These are phyloP conservation scores for Macrosoma leucophasiata DNA, from an alignment of 2,888 invertebrate genomes.

Conservation along the genomic window DNA sequence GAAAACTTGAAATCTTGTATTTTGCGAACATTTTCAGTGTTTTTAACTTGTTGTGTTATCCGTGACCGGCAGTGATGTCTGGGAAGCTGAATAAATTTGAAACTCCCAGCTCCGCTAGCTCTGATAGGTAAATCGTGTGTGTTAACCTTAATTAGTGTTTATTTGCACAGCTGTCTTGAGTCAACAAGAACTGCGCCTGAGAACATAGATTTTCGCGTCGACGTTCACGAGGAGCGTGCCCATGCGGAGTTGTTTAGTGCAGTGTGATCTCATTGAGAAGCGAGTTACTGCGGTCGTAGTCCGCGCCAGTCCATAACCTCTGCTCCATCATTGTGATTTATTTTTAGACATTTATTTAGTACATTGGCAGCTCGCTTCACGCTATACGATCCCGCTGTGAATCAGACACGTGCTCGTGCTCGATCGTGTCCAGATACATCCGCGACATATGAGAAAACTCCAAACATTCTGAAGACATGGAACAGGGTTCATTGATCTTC, in stretches of 20 bases:
- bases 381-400: conserved; percentile 43
- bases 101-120: conserved; percentile 93
- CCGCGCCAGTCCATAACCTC: conserved; percentile 55
- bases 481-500: conserved; percentile 51
- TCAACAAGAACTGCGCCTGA: conserved; percentile 46
- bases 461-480: conserved; percentile 42
- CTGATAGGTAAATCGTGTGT: conserved; percentile 84
- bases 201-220: conserved; percentile 45
- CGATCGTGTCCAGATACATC: conserved; percentile 34
- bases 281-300: conserved; percentile 29
- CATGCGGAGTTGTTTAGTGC: conserved; percentile 39
- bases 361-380: conserved; percentile 56
- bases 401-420: conserved; percentile 52
- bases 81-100: conserved; percentile 80
- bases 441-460: conserved; percentile 34
- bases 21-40: conserved; percentile 30
- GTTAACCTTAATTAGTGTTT: conserved; percentile 56
- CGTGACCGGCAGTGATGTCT: conserved; percentile 50
- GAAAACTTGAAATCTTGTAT: conserved; percentile 41
- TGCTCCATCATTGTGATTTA: conserved; percentile 57
- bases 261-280: conserved; percentile 42
- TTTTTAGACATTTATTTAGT: conserved; percentile 69
- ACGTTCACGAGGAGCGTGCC: conserved; percentile 42
- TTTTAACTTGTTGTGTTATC: conserved; percentile 19
- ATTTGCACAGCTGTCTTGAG: conserved; percentile 66